Evolutionary conservation across 2,797 vertebrate species (phyloP), one percentile per base, ranked within the genome.

Genomic region (Phoeniculus purpureus): DNA sequence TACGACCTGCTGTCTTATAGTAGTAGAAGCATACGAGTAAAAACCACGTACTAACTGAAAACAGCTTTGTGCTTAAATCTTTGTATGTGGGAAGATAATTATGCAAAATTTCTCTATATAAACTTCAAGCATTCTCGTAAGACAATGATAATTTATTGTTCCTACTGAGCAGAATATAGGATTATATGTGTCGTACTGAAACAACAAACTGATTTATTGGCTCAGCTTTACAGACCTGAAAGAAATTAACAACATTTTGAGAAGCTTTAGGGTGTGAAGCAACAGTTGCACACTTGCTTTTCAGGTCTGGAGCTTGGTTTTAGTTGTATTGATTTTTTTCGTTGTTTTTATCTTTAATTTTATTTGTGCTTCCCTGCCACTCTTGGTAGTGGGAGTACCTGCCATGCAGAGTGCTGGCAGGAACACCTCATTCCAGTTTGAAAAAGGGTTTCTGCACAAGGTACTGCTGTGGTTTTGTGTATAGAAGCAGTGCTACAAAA

Each of bases 41-140:
- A 81, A 77, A 5, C 8, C 8, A 61, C 19, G 7, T 55, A 56
- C 62, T 78, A 75, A 58, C 20, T 64, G 40, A 64, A 82, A 87
- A 60, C 43, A 31, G 21, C 26, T 88, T 90, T 73, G 27, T n/a
- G n/a, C 19, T 54, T 85, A 74, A 76, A 61, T 43, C n/a, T 77
- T 80, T 77, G 65, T 54, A 9, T 9, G 31, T 74, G 37, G 40
- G 40, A 85, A 85, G 1, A 29, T 59, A 51, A 40, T 55, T 86
- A 81, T n/a, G 21, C 82, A 87, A 85, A 94, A 87, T 59, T 37
- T 12, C 15, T 20, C 45, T 81, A 73, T 81, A 73, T 82, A 85
- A 89, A 59, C 21, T 51, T 92, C 47, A 80, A 74, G 25, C 55
- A 52, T 67, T 51, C 61, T 90, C 54, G 65, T n/a, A 58, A 93